These are phyloP conservation scores for Ganaspis sp. DNA, from an alignment of 1,140 invertebrate species.

Conservation along the genomic window DNA sequence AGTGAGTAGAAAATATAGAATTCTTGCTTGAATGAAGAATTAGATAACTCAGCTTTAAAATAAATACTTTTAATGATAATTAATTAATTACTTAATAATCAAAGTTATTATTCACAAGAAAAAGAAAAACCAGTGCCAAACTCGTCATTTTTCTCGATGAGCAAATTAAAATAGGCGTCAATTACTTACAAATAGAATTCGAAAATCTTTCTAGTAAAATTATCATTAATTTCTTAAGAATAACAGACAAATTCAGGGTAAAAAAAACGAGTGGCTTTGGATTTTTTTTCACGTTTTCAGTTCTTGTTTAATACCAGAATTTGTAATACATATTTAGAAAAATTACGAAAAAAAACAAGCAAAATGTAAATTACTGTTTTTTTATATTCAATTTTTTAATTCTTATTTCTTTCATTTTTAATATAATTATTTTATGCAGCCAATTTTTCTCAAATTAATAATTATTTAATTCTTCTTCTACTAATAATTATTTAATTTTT, in stretches of 20 bases:
- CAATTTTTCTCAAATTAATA: no score
- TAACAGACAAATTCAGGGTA: not conserved
- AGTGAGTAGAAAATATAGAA: not conserved
- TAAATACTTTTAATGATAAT: not conserved
- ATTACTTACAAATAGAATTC: not conserved
- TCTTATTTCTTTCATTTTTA: no score
- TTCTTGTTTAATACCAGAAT: no score
- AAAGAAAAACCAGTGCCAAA: conserved; percentile 9
- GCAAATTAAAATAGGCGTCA: conserved; percentile 1
- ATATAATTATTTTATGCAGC: no score
- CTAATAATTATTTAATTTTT: no score
- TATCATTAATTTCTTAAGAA: not conserved
- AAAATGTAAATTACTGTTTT: no score
- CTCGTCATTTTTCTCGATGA: conserved; percentile 9
- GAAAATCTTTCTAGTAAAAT: not conserved
- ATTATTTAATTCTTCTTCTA: no score
- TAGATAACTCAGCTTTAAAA: not conserved
- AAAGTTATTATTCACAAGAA: not conserved
- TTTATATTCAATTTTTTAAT: no score
- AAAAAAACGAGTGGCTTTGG: conserved; percentile 16
- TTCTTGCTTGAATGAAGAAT: not conserved
- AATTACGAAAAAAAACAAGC: no score
- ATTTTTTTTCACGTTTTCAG: not conserved
- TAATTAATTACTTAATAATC: not conserved
- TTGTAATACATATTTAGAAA: no score